phyloP scores from a whole-genome alignment of 2,888 invertebrate species.

The Tolmerus cingulatus region DNA sequence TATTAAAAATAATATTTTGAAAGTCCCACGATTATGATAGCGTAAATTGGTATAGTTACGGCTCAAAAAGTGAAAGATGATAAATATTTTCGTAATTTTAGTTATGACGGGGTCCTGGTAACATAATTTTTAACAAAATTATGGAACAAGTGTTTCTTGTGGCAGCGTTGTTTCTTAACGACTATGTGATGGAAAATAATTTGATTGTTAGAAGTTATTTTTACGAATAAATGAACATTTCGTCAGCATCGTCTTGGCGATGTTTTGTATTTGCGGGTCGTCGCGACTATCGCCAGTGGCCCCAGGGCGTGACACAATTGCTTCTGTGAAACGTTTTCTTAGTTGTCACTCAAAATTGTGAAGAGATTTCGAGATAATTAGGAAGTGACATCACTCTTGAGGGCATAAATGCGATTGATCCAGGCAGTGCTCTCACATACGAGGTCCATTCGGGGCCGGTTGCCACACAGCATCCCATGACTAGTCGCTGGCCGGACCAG shows the following conservation, averaged over 20 bases:
- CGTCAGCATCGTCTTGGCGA: not conserved
- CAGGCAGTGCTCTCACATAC: not conserved
- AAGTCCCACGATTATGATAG: no score
- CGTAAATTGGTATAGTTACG: no score
- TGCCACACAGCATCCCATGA: not conserved
- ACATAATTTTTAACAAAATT: no score
- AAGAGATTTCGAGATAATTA: conserved; percentile 33
- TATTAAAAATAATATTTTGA: no score
- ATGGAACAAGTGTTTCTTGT: no score
- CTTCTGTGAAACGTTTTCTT: not conserved
- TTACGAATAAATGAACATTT: not conserved
- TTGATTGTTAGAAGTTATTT: not conserved
- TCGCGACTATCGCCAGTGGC: not conserved
- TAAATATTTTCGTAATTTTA: no score
- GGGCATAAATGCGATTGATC: conserved; percentile 15
- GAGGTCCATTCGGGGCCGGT: not conserved
- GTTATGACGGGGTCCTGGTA: no score
- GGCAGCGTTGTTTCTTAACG: no score
- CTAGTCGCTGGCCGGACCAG: not conserved
- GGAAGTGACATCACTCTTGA: conserved; percentile 19
- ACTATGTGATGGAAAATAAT: no score
- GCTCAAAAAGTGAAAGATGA: no score
- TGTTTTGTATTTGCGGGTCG: not conserved
- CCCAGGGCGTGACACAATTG: not conserved
- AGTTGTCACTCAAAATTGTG: conserved; percentile 8